Base-by-base conservation (phyloP, 2,113 vertebrate genomes). In the Eclectus roratus region DNA sequence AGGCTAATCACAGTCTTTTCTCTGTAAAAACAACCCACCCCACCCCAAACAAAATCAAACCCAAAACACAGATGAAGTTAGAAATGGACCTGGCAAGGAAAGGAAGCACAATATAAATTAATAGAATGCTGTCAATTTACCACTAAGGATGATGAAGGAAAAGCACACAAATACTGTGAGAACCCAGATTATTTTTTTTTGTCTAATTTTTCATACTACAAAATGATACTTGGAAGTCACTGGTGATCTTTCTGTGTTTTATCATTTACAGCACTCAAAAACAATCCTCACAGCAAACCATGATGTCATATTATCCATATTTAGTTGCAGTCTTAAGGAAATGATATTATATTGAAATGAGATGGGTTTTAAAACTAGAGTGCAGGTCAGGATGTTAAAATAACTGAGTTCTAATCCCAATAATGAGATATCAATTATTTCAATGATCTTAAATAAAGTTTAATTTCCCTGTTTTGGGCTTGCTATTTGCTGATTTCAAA, bases 11-110 rank as follows among this genome's bases (percentile, higher is more conserved):
- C 35, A 33, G 17, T 29, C 58, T 71, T 92, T 87, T 69, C 44
- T 68, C 35, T 0, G 1, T 29, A 7, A 71, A 66, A 87, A 53
- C 64, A 58, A 1, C 0, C 7, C 13, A 58, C 20, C 33, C 55
- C 19, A n/a, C 56, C 9, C 19, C 21, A 58, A 58, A 35, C 56
- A 58, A 58, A 58, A 35, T 13, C 33, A 58, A 58, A 35, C 33
- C 13, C 33, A 58, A 35, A 58, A 15, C 21, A 58, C 56, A 72
- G 19, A 79, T 66, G 60, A 71, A 65, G 39, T 52, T 69, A 94
- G 37, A 89, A 79, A 72, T 16, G 9, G 49, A 85, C 19, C 6
- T 58, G 76, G 11, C 0, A 0, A 63, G 21, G 31, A 91, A 70
- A 70, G 17, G n/a, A 18, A 89, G 13, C 7, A 72, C n/a, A 91